Conservation (phyloP, 2,888 invertebrate species). For the Spatulosminthurus flaviceps region DNA sequence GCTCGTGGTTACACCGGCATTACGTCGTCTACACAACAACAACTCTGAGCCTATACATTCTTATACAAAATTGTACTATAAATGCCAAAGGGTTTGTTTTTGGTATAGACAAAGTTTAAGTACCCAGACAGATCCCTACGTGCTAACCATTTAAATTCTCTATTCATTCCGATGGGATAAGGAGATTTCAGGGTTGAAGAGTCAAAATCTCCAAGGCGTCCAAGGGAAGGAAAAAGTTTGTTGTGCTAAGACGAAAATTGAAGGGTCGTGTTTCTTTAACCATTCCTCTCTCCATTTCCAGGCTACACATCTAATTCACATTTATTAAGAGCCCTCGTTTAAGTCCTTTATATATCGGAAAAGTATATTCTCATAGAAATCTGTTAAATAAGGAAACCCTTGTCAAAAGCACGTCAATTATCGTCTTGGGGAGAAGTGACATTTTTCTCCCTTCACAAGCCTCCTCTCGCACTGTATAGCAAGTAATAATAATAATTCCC, state of each 20-base stretch:
- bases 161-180: not conserved
- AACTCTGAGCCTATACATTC: no score
- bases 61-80: no score
- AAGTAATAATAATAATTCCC: no score
- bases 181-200: constrained; percentile 1
- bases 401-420: not conserved
- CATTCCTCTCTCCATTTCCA: no score
- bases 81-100: not conserved
- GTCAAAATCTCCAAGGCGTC: no score
- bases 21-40: not conserved
- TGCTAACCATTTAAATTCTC: constrained; percentile 5
- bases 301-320: no score
- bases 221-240: no score
- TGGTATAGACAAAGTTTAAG: not conserved
- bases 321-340: no score
- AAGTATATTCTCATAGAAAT: not conserved
- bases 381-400: not conserved
- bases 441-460: no score
- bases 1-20: not conserved
- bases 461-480: no score
- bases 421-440: not conserved
- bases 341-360: not conserved
- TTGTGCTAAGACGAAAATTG: no score
- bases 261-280: no score
- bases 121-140: not conserved